phyloP scores from a whole-genome alignment of 1,140 invertebrate species.

The Drosophila repletoides region DNA sequence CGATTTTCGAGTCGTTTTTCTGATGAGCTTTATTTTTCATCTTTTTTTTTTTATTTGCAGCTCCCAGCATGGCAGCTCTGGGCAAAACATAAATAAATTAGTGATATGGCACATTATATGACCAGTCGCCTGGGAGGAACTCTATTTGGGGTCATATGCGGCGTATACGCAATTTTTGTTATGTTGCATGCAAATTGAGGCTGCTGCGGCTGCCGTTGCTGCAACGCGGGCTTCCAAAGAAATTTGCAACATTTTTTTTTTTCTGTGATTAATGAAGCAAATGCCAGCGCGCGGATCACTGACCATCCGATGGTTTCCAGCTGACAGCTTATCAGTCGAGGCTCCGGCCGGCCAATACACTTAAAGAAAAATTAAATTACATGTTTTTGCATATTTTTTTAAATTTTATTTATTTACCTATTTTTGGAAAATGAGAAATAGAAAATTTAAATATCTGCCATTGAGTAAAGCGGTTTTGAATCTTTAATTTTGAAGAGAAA shows the following conservation, averaged over 20 bases:
- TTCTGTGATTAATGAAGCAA: conserved; percentile 78
- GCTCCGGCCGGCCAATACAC: no score
- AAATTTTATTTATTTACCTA: no score
- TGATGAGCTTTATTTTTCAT: no score
- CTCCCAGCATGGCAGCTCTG: conserved; percentile 63
- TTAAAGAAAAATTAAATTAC: no score
- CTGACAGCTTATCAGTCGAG: conserved; percentile 71
- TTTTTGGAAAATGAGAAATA: no score
- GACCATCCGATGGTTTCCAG: conserved; percentile 44
- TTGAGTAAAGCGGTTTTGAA: no score
- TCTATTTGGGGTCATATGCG: conserved; percentile 53
- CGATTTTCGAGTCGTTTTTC: conserved; percentile 8
- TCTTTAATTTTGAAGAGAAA: no score
- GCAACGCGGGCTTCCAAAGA: conserved; percentile 38
- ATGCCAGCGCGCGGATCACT: conserved; percentile 44
- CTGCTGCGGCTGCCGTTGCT: conserved; percentile 12
- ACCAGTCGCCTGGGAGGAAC: neutral
- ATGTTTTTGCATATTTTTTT: no score
- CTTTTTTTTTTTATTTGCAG: no score
- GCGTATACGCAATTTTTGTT: conserved; percentile 74
- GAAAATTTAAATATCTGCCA: no score
- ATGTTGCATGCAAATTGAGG: conserved; percentile 37
- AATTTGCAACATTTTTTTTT: conserved; percentile 62
- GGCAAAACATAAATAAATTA: conserved; percentile 64
- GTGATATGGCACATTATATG: conserved; percentile 75